These are phyloP conservation scores for Syrrhaptes paradoxus DNA, from an alignment of 2,113 vertebrate genomes.

Conservation along the genomic window DNA sequence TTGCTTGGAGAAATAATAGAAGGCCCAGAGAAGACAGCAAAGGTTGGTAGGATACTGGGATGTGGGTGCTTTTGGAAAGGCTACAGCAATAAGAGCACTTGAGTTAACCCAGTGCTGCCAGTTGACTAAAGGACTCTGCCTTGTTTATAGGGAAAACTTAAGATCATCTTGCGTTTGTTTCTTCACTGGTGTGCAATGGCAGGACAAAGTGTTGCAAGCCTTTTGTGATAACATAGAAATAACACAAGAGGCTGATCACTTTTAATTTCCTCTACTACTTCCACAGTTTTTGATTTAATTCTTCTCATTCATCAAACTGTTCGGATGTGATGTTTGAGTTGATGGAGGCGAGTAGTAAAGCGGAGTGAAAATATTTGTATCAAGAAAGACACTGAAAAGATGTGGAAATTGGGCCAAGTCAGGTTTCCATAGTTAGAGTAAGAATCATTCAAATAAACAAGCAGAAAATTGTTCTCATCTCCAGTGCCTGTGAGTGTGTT, in stretches of 20 bases:
- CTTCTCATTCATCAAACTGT: not conserved
- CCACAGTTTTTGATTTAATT: slow-evolving; percentile 8
- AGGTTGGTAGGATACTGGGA: not conserved
- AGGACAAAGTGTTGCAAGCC: not conserved
- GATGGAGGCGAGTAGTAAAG: not conserved
- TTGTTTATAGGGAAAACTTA: not conserved
- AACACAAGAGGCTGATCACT: not conserved
- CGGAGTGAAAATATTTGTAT: not conserved
- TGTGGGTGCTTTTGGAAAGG: not conserved
- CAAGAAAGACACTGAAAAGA: slow-evolving; percentile 54
- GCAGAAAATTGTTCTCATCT: slow-evolving; percentile 38
- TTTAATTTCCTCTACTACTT: not conserved
- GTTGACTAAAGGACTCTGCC: not conserved
- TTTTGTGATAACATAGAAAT: not conserved
- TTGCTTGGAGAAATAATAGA: not conserved
- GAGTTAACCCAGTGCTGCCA: not conserved
- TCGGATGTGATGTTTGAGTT: slow-evolving; percentile 34
- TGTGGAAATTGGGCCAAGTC: slow-evolving; percentile 33
- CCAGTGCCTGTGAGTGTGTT: slow-evolving; percentile 16
- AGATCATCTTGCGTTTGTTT: not conserved
- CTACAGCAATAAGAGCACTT: not conserved
- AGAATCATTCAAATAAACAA: slow-evolving; percentile 49
- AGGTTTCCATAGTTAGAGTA: slow-evolving; percentile 44
- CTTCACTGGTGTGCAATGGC: not conserved
- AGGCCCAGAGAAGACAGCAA: not conserved